Conservation (phyloP, 2,888 invertebrate genomes). For the Sturmia bella region DNA sequence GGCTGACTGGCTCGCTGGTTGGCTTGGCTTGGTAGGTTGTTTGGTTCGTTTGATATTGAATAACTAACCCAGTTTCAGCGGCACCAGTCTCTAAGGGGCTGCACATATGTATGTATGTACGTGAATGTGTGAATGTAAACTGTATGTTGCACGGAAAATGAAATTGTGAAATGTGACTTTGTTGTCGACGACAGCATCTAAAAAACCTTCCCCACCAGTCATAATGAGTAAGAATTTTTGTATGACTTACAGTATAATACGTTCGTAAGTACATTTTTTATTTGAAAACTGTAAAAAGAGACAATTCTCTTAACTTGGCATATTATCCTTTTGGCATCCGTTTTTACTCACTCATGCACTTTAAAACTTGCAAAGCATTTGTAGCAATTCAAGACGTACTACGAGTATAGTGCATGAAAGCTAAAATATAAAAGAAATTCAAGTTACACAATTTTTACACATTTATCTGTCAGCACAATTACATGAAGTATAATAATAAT, state of each 20-base stretch:
- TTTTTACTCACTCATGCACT: constrained; percentile 23
- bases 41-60: constrained; percentile 63
- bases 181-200: constrained; percentile 8
- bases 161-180: constrained; percentile 44
- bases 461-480: constrained; percentile 49
- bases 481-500: constrained; percentile 19
- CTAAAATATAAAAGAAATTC: constrained; percentile 39
- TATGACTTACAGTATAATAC: constrained; percentile 1
- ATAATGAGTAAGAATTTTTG: constrained; percentile 59
- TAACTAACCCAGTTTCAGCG: constrained; percentile 67
- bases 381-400: constrained; percentile 4
- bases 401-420: neutral
- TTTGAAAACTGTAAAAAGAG: constrained; percentile 31
- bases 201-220: constrained; percentile 50
- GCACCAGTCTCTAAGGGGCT: constrained; percentile 61
- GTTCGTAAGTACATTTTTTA: neutral
- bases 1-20: constrained; percentile 47
- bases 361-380: constrained; percentile 4
- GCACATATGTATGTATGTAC: neutral
- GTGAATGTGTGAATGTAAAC: neutral
- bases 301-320: constrained; percentile 62
- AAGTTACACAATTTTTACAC: constrained; percentile 37
- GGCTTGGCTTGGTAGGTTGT: constrained; percentile 37
- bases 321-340: constrained; percentile 65
- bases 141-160: constrained; percentile 18